Base-by-base conservation (phyloP, 2,113 vertebrate genomes). In the Chionis minor region DNA sequence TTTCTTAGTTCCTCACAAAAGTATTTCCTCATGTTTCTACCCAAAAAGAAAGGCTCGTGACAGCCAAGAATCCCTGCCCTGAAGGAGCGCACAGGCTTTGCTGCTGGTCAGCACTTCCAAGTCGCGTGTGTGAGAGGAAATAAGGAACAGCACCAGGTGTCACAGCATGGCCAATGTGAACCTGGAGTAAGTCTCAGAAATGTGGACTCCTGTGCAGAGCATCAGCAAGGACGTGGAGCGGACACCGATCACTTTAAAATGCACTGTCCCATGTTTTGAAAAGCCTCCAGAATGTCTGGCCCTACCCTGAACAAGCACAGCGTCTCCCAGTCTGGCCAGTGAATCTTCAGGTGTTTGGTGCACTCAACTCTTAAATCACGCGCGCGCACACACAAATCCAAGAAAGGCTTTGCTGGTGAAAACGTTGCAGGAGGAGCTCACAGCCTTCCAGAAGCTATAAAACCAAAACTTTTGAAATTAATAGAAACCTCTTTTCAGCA, bases 151-250 rank as follows among this genome's bases (percentile, higher is more conserved):
- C 81, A 65, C 38, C 32, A 56, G 18, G 44, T 62, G 32, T n/a
- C n/a, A 56, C 42, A 81, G 40, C 55, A 35, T 5, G n/a, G 55
- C 35, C 0, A 0, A 4, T 2, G 6, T 9, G 67, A 73, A 40
- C 21, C 17, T 47, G 59, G 42, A 74, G 15, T 30, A 55, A 67
- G 26, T 32, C 38, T 81, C 45, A 71, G 59, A 52, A 92, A 30
- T 19, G 12, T 4, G 16, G 10, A 12, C 11, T 56, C 24, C 75
- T 56, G 26, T 4, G 4, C 35, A 52, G 45, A 87, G 8, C 17
- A 24, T 54, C 47, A 67, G 35, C 40, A 71, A 87, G 51, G 59
- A 62, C 0, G 0, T 12, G 14, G 30, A 51, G 30, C 4, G 0
- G 47, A 65, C 69, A 73, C 19, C 3, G 2, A 7, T 20, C 18